Percentiles rank a stretch among this genome's conserved stretches.
Evolutionary conservation across 2,797 vertebrate genomes (phyloP).

Genomic region (Danio choprae): DNA sequence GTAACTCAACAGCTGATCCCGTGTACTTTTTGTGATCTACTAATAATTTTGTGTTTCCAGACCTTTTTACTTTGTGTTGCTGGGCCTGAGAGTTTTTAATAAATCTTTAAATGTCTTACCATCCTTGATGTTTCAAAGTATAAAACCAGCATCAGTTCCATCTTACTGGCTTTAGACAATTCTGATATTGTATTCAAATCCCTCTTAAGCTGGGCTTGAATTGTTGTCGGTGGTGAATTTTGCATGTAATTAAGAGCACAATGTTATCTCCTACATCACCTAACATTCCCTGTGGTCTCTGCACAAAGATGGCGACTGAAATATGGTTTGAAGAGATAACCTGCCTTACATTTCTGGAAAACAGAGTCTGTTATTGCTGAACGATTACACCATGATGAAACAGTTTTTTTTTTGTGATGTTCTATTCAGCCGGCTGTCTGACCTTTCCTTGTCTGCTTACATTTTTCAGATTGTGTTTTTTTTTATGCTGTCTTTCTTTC

Average conservation of each 20-base stretch:
- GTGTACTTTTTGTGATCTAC: too few species aligned
- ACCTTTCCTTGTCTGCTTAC: slow-evolving; percentile 28
- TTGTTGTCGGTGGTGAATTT: background rate
- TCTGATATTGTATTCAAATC: slow-evolving; percentile 1
- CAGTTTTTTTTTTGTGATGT: background rate
- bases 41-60: too few species aligned
- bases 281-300: background rate
- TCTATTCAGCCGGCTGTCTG: slow-evolving; percentile 9
- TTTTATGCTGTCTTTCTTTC: slow-evolving; percentile 17
- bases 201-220: background rate
- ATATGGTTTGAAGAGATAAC: slow-evolving; percentile 32
- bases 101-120: too few species aligned
- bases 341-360: background rate
- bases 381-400: slow-evolving; percentile 19
- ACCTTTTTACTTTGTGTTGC: too few species aligned
- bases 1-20: too few species aligned
- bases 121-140: too few species aligned
- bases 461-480: slow-evolving; percentile 27
- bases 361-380: background rate
- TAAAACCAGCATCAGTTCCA: too few species aligned
- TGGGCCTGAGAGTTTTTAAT: too few species aligned
- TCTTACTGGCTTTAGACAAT: background rate
- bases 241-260: slow-evolving; percentile 7
- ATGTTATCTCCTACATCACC: slow-evolving; percentile 21
- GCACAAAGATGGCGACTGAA: slow-evolving; percentile 10